Evolutionary conservation across 2,113 vertebrate species (phyloP).

Genomic region (Balaeniceps rex): DNA sequence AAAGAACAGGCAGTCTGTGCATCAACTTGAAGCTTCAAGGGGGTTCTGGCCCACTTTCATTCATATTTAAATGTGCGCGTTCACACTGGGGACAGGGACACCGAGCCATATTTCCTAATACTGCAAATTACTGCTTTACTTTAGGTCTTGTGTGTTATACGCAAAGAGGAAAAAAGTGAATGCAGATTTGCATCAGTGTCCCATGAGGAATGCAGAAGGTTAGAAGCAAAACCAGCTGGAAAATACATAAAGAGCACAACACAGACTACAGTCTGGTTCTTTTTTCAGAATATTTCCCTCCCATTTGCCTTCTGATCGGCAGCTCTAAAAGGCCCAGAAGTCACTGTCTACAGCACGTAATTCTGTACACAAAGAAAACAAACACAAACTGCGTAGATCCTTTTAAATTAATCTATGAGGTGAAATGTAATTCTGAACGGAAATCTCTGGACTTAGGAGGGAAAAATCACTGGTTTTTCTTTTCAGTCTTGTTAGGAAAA

Average conservation of each 20-base stretch:
- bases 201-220: conserved; percentile 17
- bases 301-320: not conserved
- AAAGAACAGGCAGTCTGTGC: conserved; percentile 44
- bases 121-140: not conserved
- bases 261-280: not conserved
- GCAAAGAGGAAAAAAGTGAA: not conserved
- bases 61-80: conserved; percentile 39
- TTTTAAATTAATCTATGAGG: not conserved
- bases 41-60: conserved; percentile 26
- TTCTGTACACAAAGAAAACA: not conserved
- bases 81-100: not conserved
- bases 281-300: not conserved
- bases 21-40: conserved; percentile 14
- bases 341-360: not conserved
- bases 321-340: not conserved
- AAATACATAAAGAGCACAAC: conserved; percentile 7
- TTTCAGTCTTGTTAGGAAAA: not conserved
- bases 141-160: not conserved
- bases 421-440: not conserved
- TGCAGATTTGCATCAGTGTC: conserved; percentile 8
- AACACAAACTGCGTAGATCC: not conserved
- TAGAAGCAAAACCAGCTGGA: conserved; percentile 51
- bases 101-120: not conserved
- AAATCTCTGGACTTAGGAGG: not conserved
- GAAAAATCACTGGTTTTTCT: not conserved